phyloP scores from a whole-genome alignment of 2,113 vertebrate species.

The Apodemus speciosus region DNA sequence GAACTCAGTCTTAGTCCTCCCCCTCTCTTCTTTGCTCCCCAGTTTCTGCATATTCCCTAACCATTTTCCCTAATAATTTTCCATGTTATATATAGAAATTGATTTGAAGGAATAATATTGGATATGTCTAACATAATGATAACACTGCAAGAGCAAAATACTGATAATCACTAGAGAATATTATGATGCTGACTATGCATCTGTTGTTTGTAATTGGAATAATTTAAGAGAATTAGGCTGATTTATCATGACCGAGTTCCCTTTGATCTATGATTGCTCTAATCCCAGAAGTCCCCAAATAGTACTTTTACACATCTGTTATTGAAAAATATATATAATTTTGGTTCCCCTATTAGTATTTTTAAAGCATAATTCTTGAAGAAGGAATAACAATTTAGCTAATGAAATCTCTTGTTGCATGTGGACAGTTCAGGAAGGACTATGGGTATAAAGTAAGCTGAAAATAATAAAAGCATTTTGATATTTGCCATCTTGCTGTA shows the following conservation, averaged over 20 bases:
- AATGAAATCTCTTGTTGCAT: constrained; percentile 19
- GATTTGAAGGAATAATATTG: constrained; percentile 22
- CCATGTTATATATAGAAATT: constrained; percentile 21
- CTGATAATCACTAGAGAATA: constrained; percentile 22
- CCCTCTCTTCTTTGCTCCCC: background rate
- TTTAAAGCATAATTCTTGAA: constrained; percentile 56
- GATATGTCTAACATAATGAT: constrained; percentile 46
- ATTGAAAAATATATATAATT: background rate
- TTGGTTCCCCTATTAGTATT: constrained; percentile 33
- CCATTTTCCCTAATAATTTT: constrained; percentile 38
- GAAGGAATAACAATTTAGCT: constrained; percentile 43
- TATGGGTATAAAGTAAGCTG: constrained; percentile 35
- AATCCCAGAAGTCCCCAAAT: constrained; percentile 43
- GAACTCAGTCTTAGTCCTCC: background rate
- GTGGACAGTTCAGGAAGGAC: constrained; percentile 11
- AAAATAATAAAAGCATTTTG: constrained; percentile 35
- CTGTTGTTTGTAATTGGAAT: constrained; percentile 41
- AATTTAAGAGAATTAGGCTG: constrained; percentile 33
- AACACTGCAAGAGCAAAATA: constrained; percentile 21
- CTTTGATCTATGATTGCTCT: constrained; percentile 35
- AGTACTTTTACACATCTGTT: background rate
- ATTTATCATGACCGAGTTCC: constrained; percentile 41
- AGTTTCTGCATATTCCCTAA: background rate
- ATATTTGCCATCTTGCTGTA: constrained; percentile 2
- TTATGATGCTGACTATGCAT: constrained; percentile 22